These are phyloP conservation scores for Myotis planiceps DNA, from an alignment of 2,797 vertebrate genomes.

Conservation along the genomic window DNA sequence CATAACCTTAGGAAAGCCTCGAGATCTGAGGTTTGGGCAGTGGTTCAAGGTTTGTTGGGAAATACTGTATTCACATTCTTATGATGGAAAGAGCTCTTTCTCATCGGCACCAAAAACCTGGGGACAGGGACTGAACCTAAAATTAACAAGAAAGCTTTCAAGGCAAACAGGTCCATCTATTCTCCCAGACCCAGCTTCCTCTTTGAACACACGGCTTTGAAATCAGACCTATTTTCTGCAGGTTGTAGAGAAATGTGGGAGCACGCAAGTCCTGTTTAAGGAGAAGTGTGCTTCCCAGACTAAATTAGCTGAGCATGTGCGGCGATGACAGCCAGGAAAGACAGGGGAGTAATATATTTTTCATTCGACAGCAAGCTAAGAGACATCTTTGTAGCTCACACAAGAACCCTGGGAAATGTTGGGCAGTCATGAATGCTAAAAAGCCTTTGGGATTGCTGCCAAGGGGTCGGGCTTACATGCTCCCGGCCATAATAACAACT, in stretches of 20 bases:
- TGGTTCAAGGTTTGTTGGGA: slow-evolving; percentile 36
- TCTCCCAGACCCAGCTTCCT: slow-evolving; percentile 33
- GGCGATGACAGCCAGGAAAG: slow-evolving; percentile 57
- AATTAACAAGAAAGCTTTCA: slow-evolving; percentile 67
- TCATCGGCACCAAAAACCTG: slow-evolving; percentile 49
- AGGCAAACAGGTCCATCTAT: slow-evolving; percentile 33
- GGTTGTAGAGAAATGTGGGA: slow-evolving; percentile 9
- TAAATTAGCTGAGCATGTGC: slow-evolving; percentile 54
- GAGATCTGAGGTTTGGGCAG: slow-evolving; percentile 41
- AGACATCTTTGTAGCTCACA: slow-evolving; percentile 61
- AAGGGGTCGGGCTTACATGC: slow-evolving; percentile 56
- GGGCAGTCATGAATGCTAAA: slow-evolving; percentile 48
- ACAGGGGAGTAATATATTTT: slow-evolving; percentile 68
- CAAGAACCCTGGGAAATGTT: slow-evolving; percentile 48
- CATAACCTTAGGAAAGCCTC: not conserved
- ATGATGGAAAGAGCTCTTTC: not conserved
- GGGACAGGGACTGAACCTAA: slow-evolving; percentile 28
- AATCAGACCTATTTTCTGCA: slow-evolving; percentile 59
- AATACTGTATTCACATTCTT: slow-evolving; percentile 34
- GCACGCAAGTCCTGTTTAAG: not conserved
- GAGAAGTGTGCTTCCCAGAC: slow-evolving; percentile 18
- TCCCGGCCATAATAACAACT: slow-evolving; percentile 66
- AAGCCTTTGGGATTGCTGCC: slow-evolving; percentile 67
- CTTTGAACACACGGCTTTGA: slow-evolving; percentile 68
- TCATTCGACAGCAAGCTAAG: slow-evolving; percentile 49